These are phyloP conservation scores for Pterocles burchelli DNA, from an alignment of 2,113 vertebrate species.

Conservation along the genomic window DNA sequence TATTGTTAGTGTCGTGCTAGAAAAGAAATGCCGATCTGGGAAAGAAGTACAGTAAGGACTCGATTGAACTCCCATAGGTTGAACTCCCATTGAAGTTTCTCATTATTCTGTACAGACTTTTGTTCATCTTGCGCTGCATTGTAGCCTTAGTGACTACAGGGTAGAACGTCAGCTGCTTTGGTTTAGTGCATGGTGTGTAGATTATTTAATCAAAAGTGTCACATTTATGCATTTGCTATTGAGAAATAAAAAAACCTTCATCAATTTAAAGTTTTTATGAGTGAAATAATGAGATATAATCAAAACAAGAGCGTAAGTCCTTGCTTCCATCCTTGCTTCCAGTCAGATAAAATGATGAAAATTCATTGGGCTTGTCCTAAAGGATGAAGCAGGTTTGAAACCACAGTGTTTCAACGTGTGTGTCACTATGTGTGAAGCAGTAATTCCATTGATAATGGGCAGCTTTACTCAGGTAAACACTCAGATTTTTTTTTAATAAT, in stretches of 20 bases:
- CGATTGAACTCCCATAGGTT: constrained; percentile 40
- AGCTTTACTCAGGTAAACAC: neutral
- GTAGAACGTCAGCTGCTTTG: neutral
- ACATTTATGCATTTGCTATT: neutral
- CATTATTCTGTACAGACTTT: constrained; percentile 43
- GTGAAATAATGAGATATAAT: neutral
- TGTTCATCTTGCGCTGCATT: neutral
- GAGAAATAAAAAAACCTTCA: neutral
- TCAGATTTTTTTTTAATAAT: neutral
- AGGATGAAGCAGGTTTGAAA: neutral
- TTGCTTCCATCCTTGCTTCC: neutral
- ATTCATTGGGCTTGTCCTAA: neutral
- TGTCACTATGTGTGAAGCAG: neutral
- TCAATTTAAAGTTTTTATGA: neutral
- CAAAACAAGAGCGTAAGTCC: neutral
- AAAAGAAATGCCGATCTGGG: neutral
- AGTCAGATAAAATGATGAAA: neutral
- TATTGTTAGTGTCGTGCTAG: neutral
- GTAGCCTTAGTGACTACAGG: constrained; percentile 14
- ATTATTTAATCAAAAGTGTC: constrained; percentile 6
- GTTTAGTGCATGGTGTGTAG: neutral
- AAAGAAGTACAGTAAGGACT: neutral
- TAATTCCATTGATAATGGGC: neutral
- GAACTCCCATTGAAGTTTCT: constrained; percentile 47
- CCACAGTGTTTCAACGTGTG: accelerated